Evolutionary conservation across 2,113 vertebrate species (phyloP), one percentile per base, ranked within the genome.

Genomic region (Protomyctophum bolini): DNA sequence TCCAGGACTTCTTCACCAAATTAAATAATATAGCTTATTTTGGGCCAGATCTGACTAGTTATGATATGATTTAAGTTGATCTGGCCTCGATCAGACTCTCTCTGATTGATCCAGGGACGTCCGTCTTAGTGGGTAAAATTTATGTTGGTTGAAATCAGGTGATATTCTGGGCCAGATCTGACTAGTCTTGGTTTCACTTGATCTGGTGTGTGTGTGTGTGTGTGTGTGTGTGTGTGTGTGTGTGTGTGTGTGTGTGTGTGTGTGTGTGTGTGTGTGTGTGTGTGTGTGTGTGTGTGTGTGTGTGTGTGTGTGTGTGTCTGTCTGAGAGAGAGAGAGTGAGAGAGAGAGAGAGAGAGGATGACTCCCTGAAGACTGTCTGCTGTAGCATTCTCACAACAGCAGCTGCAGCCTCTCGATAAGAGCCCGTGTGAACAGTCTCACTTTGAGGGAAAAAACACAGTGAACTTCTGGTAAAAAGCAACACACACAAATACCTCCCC

Each of bases 401-500:
- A 90, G 90, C 92, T 93, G 93, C 86, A 80, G 82, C 48, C 58
- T 64, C 58, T 83, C 67, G 91, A 94, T 93, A 93, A 92, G 91
- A 83, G 75, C 69, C 52, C 3, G 50, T 82, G 63, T 68, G 62
- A 84, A 81, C 60, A 52, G 75, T 70, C 81, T 83, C 66, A 82
- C 86, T 88, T 86, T 88, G 80, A 85, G 68, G 84, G 81, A 41
- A 81, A 86, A 77, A 86, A 87, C 78, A 70, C 83, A 66, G 61
- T 79, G 69, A 84, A 81, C 83, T 74, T 15, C 45, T 46, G 52
- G n/a, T 55, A 55, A 55, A 12, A 55, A 12, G 6, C 51, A 10
- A 54, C 51, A 54, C 51, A 55, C 4, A 10, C n/a, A 55, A 12
- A 14, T 55, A 55, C 4, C 12, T 54, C 12, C 51, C 8, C 2